Evolutionary conservation across 2,797 vertebrate species (phyloP).

Genomic region (Micropoecilia bifurca): DNA sequence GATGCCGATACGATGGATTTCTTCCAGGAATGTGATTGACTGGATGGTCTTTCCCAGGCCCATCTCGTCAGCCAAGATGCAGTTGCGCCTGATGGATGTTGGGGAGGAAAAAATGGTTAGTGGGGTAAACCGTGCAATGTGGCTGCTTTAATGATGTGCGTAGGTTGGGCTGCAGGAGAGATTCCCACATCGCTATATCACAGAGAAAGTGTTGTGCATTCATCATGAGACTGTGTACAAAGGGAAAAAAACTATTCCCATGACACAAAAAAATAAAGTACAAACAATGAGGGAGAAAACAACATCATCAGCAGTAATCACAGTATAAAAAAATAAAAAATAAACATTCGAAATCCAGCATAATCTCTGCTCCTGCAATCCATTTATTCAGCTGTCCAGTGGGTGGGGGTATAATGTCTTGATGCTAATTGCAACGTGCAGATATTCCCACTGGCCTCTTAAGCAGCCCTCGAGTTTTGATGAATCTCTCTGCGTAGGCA

Average conservation of each 20-base stretch:
- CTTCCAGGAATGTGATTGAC: conserved; percentile 97
- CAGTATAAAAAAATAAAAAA: conserved; percentile 40
- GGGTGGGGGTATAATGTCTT: conserved; percentile 78
- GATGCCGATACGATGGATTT: conserved; percentile 91
- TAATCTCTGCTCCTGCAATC: conserved; percentile 56
- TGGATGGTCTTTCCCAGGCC: conserved; percentile 99
- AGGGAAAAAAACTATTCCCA: conserved; percentile 20
- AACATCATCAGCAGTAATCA: conserved; percentile 66
- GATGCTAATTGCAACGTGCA: conserved; percentile 79
- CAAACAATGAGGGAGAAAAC: conserved; percentile 49
- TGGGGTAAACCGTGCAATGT: neutral
- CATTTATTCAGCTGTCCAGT: conserved; percentile 77
- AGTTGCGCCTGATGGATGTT: conserved; percentile 88
- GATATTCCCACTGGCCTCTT: conserved; percentile 79
- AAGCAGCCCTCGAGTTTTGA: conserved; percentile 74
- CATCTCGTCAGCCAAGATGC: conserved; percentile 99
- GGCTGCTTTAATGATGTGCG: neutral
- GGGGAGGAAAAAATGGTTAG: neutral
- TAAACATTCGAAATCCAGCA: conserved; percentile 40
- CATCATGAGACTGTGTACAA: neutral
- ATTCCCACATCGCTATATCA: neutral
- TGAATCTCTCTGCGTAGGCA: conserved; percentile 74
- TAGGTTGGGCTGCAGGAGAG: neutral
- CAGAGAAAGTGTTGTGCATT: neutral
- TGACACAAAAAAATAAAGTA: conserved; percentile 45